Evolutionary conservation across 92 coral and sea anemone species (phyloP), one percentile per base, ranked within the genome.

Genomic region (Montipora capitata): DNA sequence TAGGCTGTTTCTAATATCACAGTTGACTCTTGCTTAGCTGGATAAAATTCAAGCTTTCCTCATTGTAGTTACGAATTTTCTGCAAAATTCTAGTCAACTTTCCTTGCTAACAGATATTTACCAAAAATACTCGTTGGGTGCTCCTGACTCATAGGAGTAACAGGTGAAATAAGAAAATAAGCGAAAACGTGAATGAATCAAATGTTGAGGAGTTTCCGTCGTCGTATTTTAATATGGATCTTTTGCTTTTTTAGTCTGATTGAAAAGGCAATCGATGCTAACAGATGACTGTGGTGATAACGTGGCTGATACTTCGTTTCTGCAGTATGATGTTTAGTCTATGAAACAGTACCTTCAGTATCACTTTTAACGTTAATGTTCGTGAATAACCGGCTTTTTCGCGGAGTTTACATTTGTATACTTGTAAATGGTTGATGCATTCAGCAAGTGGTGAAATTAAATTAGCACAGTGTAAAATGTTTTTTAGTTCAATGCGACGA

Each of bases 231-330:
- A 39, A 38, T 67, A 10, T 39, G 11, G 14, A 35, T 35, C 12
- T 67, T 67, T 20, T 48, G 6, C n/a, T 73, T 11, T 45, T 80
- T 9, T 68, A 81, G 85, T 52, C 77, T 51, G 85, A 81, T 42
- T 81, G 85, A 81, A 40, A 43, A 39, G 67, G 5, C 49, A 3
- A 15, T 52, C 65, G 54, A 81, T 45, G 15, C 49, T 48, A 81
- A 81, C 77, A 0, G 40, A 51, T 40, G 45, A 27, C 6, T 44
- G 62, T 12, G 2, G 2, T 14, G 27, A 56, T 73, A 41, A 45
- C 7, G 58, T 14, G n/a, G 18, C 27, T 43, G 56, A 59, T 44
- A 52, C 61, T 54, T 12, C 16, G 54, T 40, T 41, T 38, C 40
- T 79, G 63, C 68, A 38, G 66, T 68, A 13, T 62, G 17, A 2